Conservation (phyloP, 2,888 invertebrate genomes). For the Petrolisthes manimaculis region DNA sequence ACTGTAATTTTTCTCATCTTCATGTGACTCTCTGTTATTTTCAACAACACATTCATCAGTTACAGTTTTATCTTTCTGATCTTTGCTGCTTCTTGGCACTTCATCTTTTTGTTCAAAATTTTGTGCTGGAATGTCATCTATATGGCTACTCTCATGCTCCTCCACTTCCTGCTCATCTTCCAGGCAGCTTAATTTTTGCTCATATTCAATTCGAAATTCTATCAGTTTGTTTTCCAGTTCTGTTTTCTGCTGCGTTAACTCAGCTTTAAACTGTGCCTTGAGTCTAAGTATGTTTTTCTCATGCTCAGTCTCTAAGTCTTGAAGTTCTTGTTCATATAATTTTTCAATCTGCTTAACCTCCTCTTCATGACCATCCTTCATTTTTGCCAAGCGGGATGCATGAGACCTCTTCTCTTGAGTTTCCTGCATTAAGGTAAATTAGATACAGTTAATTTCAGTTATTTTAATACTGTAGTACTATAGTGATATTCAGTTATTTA, state of each 20-base stretch:
- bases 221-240: slow-evolving; percentile 52
- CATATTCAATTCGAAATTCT: slow-evolving; percentile 53
- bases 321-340: background rate
- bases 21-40: background rate
- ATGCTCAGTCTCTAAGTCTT: slow-evolving; percentile 41
- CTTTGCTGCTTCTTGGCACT: background rate
- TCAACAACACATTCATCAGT: background rate
- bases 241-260: slow-evolving; percentile 45
- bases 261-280: slow-evolving; percentile 47
- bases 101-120: slow-evolving; percentile 21
- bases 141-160: background rate
- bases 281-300: slow-evolving; percentile 28
- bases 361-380: slow-evolving; percentile 39
- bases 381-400: slow-evolving; percentile 17
- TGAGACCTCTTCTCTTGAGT: slow-evolving; percentile 43
- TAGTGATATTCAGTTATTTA: too few relatives aligned
- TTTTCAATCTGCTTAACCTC: slow-evolving; percentile 28
- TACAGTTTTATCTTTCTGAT: background rate
- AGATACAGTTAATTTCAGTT: too few relatives aligned
- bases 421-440: slow-evolving; percentile 25
- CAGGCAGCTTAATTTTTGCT: slow-evolving; percentile 35
- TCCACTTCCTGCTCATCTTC: slow-evolving; percentile 12
- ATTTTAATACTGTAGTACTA: too few relatives aligned
- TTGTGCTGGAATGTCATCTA: slow-evolving; percentile 4
- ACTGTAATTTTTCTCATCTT: slow-evolving; percentile 43